These are phyloP conservation scores for Ylistrum balloti DNA, from an alignment of 1,140 invertebrate genomes.

Conservation along the genomic window DNA sequence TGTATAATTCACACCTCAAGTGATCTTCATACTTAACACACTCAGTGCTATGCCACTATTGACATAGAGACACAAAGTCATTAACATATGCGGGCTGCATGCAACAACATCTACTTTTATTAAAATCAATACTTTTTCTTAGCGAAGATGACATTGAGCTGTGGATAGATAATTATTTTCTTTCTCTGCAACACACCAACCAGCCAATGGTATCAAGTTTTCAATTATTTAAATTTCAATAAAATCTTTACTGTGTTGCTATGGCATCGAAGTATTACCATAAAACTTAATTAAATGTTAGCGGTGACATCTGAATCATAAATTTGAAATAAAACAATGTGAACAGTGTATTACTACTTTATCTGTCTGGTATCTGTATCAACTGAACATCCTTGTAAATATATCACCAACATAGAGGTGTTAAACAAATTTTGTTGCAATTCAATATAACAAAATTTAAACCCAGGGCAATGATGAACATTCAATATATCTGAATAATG, in stretches of 20 bases:
- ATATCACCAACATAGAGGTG: too few relatives aligned
- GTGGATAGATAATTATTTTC: conserved; percentile 17
- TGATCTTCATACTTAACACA: neutral
- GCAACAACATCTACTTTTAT: conserved; percentile 18
- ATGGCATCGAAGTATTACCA: neutral
- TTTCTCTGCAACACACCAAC: neutral
- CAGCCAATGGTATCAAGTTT: neutral
- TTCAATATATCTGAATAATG: too few relatives aligned
- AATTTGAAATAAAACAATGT: neutral
- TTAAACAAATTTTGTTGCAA: too few relatives aligned
- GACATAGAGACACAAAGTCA: neutral
- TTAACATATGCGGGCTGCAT: conserved; percentile 18
- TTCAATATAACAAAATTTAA: too few relatives aligned
- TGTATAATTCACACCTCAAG: neutral
- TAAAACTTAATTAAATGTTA: neutral
- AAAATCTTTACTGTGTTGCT: neutral
- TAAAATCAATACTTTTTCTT: conserved; percentile 36
- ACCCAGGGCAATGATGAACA: too few relatives aligned
- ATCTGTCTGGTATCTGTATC: neutral
- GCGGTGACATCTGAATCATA: neutral
- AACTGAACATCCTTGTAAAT: too few relatives aligned
- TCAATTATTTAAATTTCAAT: neutral
- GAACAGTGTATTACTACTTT: neutral
- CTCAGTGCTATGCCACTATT: neutral
- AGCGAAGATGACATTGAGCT: neutral